A percentile compares a stretch with the other conserved stretches of the same genome.
These are phyloP conservation scores for Pissodes strobi DNA, from an alignment of 1,140 invertebrate species.

Conservation along the genomic window DNA sequence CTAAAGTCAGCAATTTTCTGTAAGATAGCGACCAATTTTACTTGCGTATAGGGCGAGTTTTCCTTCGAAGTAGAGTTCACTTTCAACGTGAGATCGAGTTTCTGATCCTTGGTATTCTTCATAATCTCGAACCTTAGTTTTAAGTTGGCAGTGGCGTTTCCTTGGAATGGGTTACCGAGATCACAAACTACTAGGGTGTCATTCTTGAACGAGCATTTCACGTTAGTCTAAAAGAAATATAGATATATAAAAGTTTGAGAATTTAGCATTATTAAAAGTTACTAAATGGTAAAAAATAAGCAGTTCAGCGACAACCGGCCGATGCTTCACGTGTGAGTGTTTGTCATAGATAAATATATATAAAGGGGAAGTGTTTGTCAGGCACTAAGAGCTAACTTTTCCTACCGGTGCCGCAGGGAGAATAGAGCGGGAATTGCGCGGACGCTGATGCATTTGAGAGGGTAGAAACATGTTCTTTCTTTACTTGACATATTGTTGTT, in stretches of 20 bases:
- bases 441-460: no score
- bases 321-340: no score
- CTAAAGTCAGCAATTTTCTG: slow-evolving; percentile 81
- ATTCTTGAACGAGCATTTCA: slow-evolving; percentile 71
- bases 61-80: slow-evolving; percentile 88
- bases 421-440: no score
- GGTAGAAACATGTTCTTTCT: no score
- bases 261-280: slow-evolving; percentile 41
- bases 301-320: no score
- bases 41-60: slow-evolving; percentile 62
- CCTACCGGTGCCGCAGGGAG: no score
- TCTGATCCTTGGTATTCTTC: slow-evolving; percentile 68
- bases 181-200: slow-evolving; percentile 76
- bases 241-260: neutral
- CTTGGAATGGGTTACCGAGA: slow-evolving; percentile 88
- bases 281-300: neutral
- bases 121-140: slow-evolving; percentile 80
- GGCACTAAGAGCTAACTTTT: no score
- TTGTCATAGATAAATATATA: no score
- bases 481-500: no score
- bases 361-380: no score
- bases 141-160: slow-evolving; percentile 63
- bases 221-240: slow-evolving; percentile 30
- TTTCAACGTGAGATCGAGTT: slow-evolving; percentile 73
- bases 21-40: slow-evolving; percentile 66